These are phyloP conservation scores for Drosophila kikkawai DNA, from an alignment of 1,140 invertebrate species.

Conservation along the genomic window DNA sequence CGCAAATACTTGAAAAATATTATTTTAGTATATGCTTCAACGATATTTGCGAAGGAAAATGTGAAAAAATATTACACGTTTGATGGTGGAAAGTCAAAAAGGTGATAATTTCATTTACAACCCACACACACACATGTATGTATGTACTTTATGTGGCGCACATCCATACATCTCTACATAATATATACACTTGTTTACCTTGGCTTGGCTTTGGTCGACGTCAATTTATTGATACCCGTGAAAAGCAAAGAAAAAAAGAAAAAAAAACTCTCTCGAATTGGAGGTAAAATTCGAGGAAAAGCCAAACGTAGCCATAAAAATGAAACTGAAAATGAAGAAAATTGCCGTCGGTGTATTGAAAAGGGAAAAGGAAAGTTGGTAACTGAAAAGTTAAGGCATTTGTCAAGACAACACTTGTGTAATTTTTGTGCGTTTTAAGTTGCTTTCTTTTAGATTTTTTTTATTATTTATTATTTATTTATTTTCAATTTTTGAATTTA, in stretches of 20 bases:
- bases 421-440: constrained; percentile 29
- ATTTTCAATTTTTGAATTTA: not conserved
- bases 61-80: constrained; percentile 23
- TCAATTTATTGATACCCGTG: constrained; percentile 76
- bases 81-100: constrained; percentile 45
- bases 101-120: constrained; percentile 50
- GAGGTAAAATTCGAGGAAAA: constrained; percentile 21
- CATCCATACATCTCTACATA: constrained; percentile 1
- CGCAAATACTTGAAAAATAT: constrained; percentile 27
- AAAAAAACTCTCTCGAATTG: not conserved
- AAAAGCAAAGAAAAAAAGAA: constrained; percentile 15
- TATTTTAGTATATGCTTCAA: not conserved
- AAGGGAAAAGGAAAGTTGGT: constrained; percentile 1
- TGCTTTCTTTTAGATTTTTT: not conserved
- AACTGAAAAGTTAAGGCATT: constrained; percentile 32
- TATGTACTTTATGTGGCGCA: constrained; percentile 2
- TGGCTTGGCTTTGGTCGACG: constrained; percentile 51
- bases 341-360: constrained; percentile 9
- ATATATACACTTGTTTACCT: constrained; percentile 31
- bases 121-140: constrained; percentile 14
- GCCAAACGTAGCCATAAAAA: constrained; percentile 52
- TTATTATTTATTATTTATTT: not conserved
- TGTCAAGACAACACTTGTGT: constrained; percentile 65
- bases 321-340: constrained; percentile 54
- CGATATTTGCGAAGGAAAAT: constrained; percentile 16